Percentiles rank a stretch among this genome's conserved stretches.
Evolutionary conservation across 2,888 invertebrate genomes (phyloP).

Genomic region (Acanthosoma haemorrhoidale): DNA sequence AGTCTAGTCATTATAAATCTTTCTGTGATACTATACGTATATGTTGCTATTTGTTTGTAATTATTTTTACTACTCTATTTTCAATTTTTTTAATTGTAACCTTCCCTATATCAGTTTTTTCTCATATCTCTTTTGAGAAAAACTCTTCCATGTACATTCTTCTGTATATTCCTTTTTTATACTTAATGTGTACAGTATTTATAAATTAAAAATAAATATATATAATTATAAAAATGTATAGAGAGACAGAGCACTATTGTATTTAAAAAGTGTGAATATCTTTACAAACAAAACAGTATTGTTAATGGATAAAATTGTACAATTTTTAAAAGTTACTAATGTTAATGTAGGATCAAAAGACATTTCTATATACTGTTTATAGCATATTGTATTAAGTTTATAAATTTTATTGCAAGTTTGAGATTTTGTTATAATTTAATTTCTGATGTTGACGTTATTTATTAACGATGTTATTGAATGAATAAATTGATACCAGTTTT

Average conservation of each 20-base stretch:
- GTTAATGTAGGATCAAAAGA: slow-evolving; percentile 31
- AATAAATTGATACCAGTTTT: slow-evolving; percentile 24
- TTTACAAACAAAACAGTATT: slow-evolving; percentile 27
- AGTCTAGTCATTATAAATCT: slow-evolving; percentile 44
- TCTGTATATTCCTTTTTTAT: slow-evolving; percentile 38
- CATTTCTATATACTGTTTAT: slow-evolving; percentile 29
- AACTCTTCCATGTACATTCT: slow-evolving; percentile 40
- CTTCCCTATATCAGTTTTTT: slow-evolving; percentile 37
- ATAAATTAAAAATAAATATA: slow-evolving; percentile 30
- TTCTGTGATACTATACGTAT: slow-evolving; percentile 43
- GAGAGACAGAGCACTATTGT: slow-evolving; percentile 35
- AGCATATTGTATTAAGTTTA: slow-evolving; percentile 37
- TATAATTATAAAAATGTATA: slow-evolving; percentile 33
- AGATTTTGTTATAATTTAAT: slow-evolving; percentile 15
- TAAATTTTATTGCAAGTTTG: slow-evolving; percentile 35
- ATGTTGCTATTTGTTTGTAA: slow-evolving; percentile 33
- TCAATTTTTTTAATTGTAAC: slow-evolving; percentile 35
- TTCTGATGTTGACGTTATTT: slow-evolving; percentile 5
- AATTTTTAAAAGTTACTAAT: slow-evolving; percentile 32
- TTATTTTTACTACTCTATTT: slow-evolving; percentile 33
- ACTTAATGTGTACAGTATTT: slow-evolving; percentile 39
- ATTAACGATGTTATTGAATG: slow-evolving; percentile 13
- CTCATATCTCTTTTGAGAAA: slow-evolving; percentile 33
- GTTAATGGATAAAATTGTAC: slow-evolving; percentile 17
- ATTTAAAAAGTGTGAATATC: slow-evolving; percentile 33